phyloP scores from a whole-genome alignment of 64 coral and sea anemone species.

The Orbicella faveolata region DNA sequence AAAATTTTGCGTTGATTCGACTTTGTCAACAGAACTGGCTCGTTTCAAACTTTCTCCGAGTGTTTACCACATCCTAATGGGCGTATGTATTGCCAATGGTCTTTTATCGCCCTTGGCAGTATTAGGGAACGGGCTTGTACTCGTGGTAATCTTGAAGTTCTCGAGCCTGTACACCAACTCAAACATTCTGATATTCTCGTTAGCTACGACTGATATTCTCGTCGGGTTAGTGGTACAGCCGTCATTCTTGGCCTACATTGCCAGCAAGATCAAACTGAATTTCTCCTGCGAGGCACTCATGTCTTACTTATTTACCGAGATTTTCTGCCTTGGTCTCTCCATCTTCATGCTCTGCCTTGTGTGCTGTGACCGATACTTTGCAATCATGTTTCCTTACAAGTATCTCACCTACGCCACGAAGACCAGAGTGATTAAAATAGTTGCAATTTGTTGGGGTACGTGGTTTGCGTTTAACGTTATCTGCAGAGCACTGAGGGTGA shows the following conservation, averaged over 20 bases:
- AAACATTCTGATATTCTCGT: constrained; percentile 29
- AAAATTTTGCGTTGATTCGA: constrained; percentile 14
- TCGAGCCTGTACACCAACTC: constrained; percentile 12
- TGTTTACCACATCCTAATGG: background rate
- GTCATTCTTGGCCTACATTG: constrained; percentile 12
- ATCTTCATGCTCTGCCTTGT: constrained; percentile 20
- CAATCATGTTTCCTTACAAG: constrained; percentile 32
- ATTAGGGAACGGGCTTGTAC: background rate
- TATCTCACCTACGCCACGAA: background rate
- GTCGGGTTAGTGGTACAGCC: constrained; percentile 36
- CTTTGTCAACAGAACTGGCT: constrained; percentile 35
- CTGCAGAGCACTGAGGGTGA: constrained; percentile 39
- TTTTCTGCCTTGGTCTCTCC: constrained; percentile 32
- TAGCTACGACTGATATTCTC: constrained; percentile 27
- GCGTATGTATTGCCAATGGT: constrained; percentile 22
- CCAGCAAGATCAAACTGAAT: constrained; percentile 19
- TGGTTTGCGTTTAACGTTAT: constrained; percentile 35
- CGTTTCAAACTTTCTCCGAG: constrained; percentile 6
- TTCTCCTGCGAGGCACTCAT: constrained; percentile 34
- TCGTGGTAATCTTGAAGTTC: constrained; percentile 11
- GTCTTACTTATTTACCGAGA: constrained; percentile 32
- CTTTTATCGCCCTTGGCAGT: constrained; percentile 13
- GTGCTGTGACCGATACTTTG: constrained; percentile 19
- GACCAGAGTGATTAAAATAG: background rate
- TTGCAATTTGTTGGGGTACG: background rate